Conservation (phyloP, 2,113 vertebrate genomes). For the Trogon melanurus region DNA sequence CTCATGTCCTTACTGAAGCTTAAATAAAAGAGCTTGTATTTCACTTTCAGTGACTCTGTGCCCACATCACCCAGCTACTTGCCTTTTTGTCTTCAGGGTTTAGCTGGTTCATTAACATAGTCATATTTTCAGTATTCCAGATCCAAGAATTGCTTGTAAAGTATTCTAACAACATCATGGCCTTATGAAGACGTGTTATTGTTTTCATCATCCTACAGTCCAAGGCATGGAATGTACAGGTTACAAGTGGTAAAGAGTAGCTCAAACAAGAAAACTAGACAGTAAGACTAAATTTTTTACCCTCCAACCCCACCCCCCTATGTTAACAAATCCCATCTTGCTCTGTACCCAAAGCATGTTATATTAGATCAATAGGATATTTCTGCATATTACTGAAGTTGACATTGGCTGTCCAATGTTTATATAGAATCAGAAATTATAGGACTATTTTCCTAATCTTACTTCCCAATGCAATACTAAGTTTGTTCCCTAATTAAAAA, state of each 20-base stretch:
- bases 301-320: neutral
- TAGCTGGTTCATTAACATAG: constrained; percentile 91
- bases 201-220: constrained; percentile 97
- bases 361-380: constrained; percentile 47
- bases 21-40: neutral
- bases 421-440: neutral
- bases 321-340: neutral
- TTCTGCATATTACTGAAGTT: constrained; percentile 69
- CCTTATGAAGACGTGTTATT: constrained; percentile 94
- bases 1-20: neutral
- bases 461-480: neutral
- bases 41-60: neutral
- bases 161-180: constrained; percentile 95
- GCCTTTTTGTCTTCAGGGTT: constrained; percentile 93
- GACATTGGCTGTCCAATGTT: neutral
- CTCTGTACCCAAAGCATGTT: neutral
- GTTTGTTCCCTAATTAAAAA: neutral
- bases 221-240: constrained; percentile 29
- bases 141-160: constrained; percentile 98
- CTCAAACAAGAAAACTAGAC: neutral
- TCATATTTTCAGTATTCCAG: constrained; percentile 94
- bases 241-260: constrained; percentile 27
- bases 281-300: neutral
- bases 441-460: neutral
- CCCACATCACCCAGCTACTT: constrained; percentile 35